Percentiles rank a stretch among this genome's conserved stretches.
These are phyloP conservation scores for Megaceryle torquata DNA, from an alignment of 2,113 vertebrate genomes.

Conservation along the genomic window DNA sequence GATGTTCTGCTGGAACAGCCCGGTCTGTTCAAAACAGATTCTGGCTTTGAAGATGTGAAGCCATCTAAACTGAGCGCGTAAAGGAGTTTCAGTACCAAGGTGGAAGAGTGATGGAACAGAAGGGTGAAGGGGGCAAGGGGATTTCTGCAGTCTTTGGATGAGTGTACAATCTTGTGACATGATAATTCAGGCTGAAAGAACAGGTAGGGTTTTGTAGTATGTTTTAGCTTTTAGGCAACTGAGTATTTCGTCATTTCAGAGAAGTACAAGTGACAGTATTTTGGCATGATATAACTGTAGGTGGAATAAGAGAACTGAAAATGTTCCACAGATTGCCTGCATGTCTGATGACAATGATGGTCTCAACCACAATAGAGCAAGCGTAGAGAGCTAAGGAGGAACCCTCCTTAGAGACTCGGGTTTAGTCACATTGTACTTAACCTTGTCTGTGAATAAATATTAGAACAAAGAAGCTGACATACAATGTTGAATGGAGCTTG, in stretches of 20 bases:
- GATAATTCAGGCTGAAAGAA: not conserved
- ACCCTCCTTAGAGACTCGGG: not conserved
- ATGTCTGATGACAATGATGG: constrained; percentile 47
- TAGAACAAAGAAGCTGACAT: not conserved
- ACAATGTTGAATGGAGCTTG: not conserved
- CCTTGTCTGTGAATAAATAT: not conserved
- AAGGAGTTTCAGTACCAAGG: not conserved
- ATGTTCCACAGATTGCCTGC: constrained; percentile 23
- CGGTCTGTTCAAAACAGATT: not conserved
- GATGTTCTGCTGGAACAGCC: not conserved
- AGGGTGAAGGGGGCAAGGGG: not conserved
- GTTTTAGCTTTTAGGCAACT: not conserved
- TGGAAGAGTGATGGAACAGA: not conserved
- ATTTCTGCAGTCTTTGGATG: not conserved
- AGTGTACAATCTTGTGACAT: not conserved
- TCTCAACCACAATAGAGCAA: constrained; percentile 35
- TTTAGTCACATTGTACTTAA: constrained; percentile 14
- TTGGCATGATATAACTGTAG: constrained; percentile 1
- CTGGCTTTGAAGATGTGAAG: not conserved
- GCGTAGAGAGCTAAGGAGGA: not conserved
- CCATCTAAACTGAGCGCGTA: not conserved
- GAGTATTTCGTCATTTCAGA: not conserved
- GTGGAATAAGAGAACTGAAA: constrained; percentile 16
- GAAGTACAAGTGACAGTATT: not conserved
- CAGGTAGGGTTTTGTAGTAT: accelerated